Evolutionary conservation across 2,888 invertebrate genomes (phyloP), one percentile per base, ranked within the genome.

Genomic region (Thera obeliscata): DNA sequence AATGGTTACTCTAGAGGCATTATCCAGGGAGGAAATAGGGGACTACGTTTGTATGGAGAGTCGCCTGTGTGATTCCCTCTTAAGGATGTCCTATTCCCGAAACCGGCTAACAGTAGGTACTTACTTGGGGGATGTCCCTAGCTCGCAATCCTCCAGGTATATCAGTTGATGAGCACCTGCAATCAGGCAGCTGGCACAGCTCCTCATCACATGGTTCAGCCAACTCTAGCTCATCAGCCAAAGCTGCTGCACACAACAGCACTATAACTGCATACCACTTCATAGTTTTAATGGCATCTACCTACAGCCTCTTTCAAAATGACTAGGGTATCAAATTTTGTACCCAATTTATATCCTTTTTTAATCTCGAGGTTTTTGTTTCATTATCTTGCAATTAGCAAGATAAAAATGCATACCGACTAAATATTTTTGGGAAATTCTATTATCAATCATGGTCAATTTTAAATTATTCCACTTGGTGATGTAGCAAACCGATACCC

Each of bases 121-220:
- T 71, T 80, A 95, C 95, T 88, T 95, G 95, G 8, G 95, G 95
- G n/a, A 89, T 91, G 67, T 94, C 84, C 22, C 85, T 80, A 0
- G 87, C 68, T 1, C 66, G 61, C 46, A 95, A 79, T 36, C 85
- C 87, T 64, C 90, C 94, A 52, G 95, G 95, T 67, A 94, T 92
- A 0, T 82, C 74, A 0, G 88, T 86, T 0, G 85, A 80, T 0
- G 94, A 89, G 75, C 95, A 95, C 65, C 92, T 87, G 80, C 95
- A 95, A 56, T 89, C 76, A 0, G 95, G 95, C 0, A 94, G 81
- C 49, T 83, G 77, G 75, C 95, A 95, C 3, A 77, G 74, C n/a
- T 81, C 81, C 3, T 71, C 64, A 72, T 87, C 76, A 78, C 94
- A 94, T 1, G 70, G 22, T 11, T 81, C 78, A 2, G 89, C 91